These are phyloP conservation scores for Montipora foliosa DNA, from an alignment of 64 coral and sea anemone species.

Conservation along the genomic window DNA sequence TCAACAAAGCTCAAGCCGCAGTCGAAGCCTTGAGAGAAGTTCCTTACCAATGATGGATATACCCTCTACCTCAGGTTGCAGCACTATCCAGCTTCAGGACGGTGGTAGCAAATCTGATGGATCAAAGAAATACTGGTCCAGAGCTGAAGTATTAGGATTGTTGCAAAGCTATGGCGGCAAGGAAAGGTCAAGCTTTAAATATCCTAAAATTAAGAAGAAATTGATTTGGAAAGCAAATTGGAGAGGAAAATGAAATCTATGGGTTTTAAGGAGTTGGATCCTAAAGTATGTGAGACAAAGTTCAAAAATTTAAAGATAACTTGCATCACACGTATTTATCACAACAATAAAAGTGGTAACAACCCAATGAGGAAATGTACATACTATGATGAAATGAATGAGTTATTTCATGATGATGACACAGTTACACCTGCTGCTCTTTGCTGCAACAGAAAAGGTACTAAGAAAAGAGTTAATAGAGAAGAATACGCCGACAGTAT, in stretches of 20 bases:
- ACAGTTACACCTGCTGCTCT: slow-evolving; percentile 2
- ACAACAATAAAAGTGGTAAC: neutral
- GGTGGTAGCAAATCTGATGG: neutral
- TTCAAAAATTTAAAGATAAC: neutral
- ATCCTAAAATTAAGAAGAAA: slow-evolving; percentile 11
- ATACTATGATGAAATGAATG: slow-evolving; percentile 7
- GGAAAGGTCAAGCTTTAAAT: neutral
- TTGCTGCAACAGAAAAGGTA: neutral
- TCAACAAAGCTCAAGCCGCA: no score
- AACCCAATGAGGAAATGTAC: neutral
- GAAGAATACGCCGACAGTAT: neutral
- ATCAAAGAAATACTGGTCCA: neutral
- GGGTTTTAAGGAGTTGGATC: neutral
- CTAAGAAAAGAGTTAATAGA: neutral
- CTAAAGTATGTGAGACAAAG: slow-evolving; percentile 2
- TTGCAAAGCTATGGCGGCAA: neutral
- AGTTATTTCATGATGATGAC: neutral
- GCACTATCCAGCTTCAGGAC: neutral
- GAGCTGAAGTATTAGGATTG: neutral
- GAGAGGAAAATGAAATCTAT: neutral
- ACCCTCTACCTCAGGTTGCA: neutral
- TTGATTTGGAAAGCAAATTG: slow-evolving; percentile 4
- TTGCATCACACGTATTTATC: neutral
- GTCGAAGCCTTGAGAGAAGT: no score
- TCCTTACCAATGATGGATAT: no score